Evolutionary conservation across 2,888 invertebrate genomes (phyloP), one percentile per base, ranked within the genome.

Genomic region (Cistogaster globosa): DNA sequence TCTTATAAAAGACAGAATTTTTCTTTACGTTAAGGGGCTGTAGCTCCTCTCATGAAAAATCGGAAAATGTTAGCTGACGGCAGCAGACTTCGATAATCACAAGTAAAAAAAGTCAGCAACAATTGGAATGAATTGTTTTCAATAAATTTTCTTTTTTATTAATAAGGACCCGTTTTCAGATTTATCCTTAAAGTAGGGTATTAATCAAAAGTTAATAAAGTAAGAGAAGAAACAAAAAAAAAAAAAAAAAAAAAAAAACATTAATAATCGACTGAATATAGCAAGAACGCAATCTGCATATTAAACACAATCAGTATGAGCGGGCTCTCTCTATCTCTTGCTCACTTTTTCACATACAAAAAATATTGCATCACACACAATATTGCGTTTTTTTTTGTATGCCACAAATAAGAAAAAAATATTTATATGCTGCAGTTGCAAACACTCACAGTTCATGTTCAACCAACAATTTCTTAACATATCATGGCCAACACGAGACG

Each of bases 221-320:
- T 32, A 5, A 32, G 6, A 32, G 32, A 32, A 32, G 6, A 2
- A 32, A 32, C 3, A 6, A 32, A 32, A 32, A 32, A 42, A 32
- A 45, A 26, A 9, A 16, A 38, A 22, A 16, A 2, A 48, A 2
- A 53, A 16, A 62, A n/a, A 77, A 18, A 16, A 11, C 26, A 22
- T 63, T 68, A 53, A 77, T 60, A 77, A 74, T 80, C 72, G 20
- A 74, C 18, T 74, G 63, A 57, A 79, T 71, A 71, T 71, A 63
- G 57, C 65, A 45, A 58, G 67, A 80, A 80, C 80, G 58, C 80
- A 80, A 80, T 80, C 80, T 80, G 80, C 80, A 80, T 80, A 80
- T 67, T 80, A 80, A 80, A 60, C 42, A 74, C 26, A 38, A 18
- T 42, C 26, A 60, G 48, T 60, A 77, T 14, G 12, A 22, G 7